Evolutionary conservation across 2,113 vertebrate species (phyloP), one percentile per base, ranked within the genome.

Genomic region (Sceloporus tristichus): DNA sequence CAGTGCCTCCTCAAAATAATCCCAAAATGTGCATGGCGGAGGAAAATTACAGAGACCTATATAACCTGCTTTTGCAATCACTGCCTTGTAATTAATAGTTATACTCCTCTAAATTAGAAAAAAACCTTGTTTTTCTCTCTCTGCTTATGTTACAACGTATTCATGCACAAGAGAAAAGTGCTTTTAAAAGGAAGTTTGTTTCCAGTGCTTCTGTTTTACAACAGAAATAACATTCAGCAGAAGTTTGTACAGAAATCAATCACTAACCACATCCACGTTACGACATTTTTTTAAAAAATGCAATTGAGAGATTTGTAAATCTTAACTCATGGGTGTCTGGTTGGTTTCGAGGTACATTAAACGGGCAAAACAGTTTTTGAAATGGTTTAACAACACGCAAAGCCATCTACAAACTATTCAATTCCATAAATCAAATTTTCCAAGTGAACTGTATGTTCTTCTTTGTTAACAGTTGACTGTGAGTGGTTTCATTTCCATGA

Each of bases 231-330:
- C 91, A 87, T 91, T 92, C 85, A 92, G 84, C 79, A 78, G 90
- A 90, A 71, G 40, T 88, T 92, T 89, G 90, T 84, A 74, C 11
- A 74, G 81, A 53, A 77, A 3, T 86, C 92, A 94, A 89, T 95
- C 90, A 93, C 65, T 1, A 18, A 62, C 87, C 90, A 91, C 59
- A 77, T 79, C 9, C 59, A 76, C 48, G 66, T 68, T n/a, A 82
- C 80, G 91, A 78, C 91, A 84, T 79, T 93, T 59, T 62, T 62
- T 48, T 4, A 71, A 71, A 84, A 74, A 86, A 90, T 88, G 80
- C 71, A 86, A 10, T 71, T 27, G 25, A 27, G 68, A 29, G 53
- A 23, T 94, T 88, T 88, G 92, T 78, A 91, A 92, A 76, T 77
- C 73, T 66, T 7, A 0, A 9, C 70, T 18, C 54, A 53, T 9